phyloP scores from a whole-genome alignment of 2,113 vertebrate species.

The Verasper variegatus region DNA sequence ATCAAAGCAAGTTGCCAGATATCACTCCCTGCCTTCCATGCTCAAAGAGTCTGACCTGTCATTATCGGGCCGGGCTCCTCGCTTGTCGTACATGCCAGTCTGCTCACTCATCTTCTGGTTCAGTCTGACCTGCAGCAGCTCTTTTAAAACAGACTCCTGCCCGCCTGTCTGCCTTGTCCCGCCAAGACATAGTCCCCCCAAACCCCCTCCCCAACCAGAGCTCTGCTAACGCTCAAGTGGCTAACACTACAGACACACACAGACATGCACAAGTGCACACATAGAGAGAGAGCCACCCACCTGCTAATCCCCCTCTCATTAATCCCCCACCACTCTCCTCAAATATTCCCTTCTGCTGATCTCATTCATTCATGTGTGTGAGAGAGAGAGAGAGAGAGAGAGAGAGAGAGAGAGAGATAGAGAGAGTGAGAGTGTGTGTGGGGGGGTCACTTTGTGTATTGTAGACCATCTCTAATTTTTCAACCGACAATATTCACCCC shows the following conservation, averaged over 20 bases:
- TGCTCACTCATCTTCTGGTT: conserved; percentile 39
- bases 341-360: conserved; percentile 89
- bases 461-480: conserved; percentile 24
- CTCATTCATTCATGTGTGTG: too few relatives aligned
- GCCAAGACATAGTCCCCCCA: conserved; percentile 43
- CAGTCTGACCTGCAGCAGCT: conserved; percentile 37
- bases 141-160: neutral
- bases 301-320: conserved; percentile 97
- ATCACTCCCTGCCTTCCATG: neutral
- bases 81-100: neutral
- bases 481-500: neutral
- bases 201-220: conserved; percentile 45
- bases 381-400: too few relatives aligned
- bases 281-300: conserved; percentile 72
- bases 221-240: conserved; percentile 71
- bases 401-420: too few relatives aligned
- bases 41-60: conserved; percentile 4
- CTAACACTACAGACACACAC: conserved; percentile 50
- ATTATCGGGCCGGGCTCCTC: conserved; percentile 9
- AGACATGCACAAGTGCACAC: conserved; percentile 47
- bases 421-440: too few relatives aligned
- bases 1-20: neutral
- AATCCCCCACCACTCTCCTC: conserved; percentile 90
- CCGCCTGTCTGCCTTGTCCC: conserved; percentile 31
- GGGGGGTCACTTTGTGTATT: conserved; percentile 18